Conservation (phyloP, 2,797 vertebrate species). For the Smutsia temminckii region DNA sequence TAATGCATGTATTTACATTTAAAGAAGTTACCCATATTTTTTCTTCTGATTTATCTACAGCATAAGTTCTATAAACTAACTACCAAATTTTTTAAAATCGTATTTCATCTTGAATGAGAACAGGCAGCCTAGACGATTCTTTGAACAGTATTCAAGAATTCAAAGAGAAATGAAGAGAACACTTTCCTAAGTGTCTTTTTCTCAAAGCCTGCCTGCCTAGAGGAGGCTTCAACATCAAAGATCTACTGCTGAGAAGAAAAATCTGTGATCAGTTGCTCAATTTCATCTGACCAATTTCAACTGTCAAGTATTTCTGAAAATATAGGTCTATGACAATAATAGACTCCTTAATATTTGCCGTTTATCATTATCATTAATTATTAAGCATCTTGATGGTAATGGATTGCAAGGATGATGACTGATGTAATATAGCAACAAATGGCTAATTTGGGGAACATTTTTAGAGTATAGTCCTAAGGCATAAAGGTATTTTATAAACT, state of each 20-base stretch:
- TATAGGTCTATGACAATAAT: slow-evolving; percentile 29
- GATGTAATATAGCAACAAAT: not conserved
- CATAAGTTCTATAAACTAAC: not conserved
- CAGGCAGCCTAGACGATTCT: not conserved
- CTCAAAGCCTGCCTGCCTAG: not conserved
- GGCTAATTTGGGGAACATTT: not conserved
- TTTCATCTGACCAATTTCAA: slow-evolving; percentile 43
- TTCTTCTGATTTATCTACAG: slow-evolving; percentile 46
- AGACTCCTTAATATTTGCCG: not conserved
- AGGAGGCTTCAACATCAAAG: not conserved
- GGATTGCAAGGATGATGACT: not conserved
- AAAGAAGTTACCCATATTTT: slow-evolving; percentile 76
- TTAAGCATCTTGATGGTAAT: slow-evolving; percentile 18
- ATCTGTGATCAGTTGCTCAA: not conserved
- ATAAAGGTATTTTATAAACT: slow-evolving; percentile 21
- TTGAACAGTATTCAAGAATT: not conserved
- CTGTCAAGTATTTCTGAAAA: slow-evolving; percentile 57
- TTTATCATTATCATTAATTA: slow-evolving; percentile 51
- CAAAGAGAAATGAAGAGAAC: slow-evolving; percentile 32
- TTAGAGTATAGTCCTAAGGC: not conserved
- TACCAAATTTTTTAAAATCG: not conserved
- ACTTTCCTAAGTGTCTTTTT: not conserved
- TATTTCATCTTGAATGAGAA: slow-evolving; percentile 26
- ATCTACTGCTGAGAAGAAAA: not conserved
- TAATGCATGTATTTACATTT: slow-evolving; percentile 80